Conservation (phyloP, 2,888 invertebrate genomes). For the Meiosimyza decipiens region DNA sequence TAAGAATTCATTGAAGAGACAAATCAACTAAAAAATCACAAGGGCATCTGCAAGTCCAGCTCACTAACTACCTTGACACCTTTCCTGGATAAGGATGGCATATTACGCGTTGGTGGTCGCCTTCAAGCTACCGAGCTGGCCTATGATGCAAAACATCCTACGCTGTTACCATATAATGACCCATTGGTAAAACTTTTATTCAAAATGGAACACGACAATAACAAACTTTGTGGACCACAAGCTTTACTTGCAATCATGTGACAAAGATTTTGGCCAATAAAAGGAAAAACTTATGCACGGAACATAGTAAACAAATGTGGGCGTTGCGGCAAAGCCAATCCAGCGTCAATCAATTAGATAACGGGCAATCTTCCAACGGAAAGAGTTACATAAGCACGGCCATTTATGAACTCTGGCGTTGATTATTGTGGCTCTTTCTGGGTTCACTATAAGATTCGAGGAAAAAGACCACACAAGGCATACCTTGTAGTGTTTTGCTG, state of each 20-base stretch:
- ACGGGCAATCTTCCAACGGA: slow-evolving; percentile 42
- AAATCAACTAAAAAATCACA: too few relatives aligned
- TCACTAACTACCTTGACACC: not conserved
- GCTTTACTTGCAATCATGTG: slow-evolving; percentile 11
- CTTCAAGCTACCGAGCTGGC: not conserved
- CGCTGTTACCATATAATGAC: slow-evolving; percentile 47
- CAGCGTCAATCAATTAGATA: slow-evolving; percentile 38
- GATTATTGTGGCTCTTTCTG: slow-evolving; percentile 41
- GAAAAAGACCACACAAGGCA: slow-evolving; percentile 35
- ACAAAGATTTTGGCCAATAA: slow-evolving; percentile 47
- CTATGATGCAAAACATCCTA: not conserved
- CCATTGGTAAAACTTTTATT: too few relatives aligned
- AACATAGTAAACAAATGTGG: slow-evolving; percentile 43
- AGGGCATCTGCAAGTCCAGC: too few relatives aligned
- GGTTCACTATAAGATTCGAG: slow-evolving; percentile 34
- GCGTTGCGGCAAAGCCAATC: slow-evolving; percentile 38
- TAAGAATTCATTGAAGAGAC: too few relatives aligned
- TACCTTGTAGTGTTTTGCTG: slow-evolving; percentile 17
- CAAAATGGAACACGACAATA: not conserved
- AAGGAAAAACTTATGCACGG: slow-evolving; percentile 39
- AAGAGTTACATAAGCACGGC: slow-evolving; percentile 32
- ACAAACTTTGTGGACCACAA: slow-evolving; percentile 35
- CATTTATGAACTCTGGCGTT: slow-evolving; percentile 37
- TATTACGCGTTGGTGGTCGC: not conserved
- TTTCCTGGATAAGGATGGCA: not conserved